Evolutionary conservation across 2,888 invertebrate genomes (phyloP), one percentile per base, ranked within the genome.

Genomic region (Agrotis segetum): DNA sequence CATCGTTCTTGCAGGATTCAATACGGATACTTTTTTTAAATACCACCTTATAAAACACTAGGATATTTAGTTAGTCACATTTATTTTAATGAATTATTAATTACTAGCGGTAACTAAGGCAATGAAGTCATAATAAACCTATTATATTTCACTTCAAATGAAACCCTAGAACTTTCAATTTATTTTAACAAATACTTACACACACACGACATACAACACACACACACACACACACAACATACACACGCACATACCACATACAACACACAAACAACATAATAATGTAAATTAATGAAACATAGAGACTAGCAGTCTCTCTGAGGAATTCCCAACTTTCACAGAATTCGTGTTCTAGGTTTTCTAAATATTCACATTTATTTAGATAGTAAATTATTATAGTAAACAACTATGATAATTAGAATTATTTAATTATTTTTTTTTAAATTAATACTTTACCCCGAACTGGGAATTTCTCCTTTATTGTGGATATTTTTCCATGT

Each of bases 81-180:
- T 56, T 34, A 34, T 19, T 19, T n/a, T n/a, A 11, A 24, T 24
- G 1, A 16, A 59, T 19, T 59, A 44, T 16, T 40, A 59, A 11
- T 44, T 44, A n/a, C 19, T 40, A 19, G 16, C 4, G 16, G 16
- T 44, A 17, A 21, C 11, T 60, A 46, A 60, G 44, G 21, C 59
- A 60, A 13, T 62, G n/a, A n/a, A n/a, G 16, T 24, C 44, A 5
- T 24, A 63, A 44, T 63, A 64, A 64, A n/a, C 24, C 14, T 16
- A 3, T 44, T 0, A 24, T 6, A 44, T 62, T 62, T 40, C 16
- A 24, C 19, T 53, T 55, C 55, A 24, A 2, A 40, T 24, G 11
- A 60, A 60, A 21, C 13, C 44, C 17, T 3, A 21, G 4, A 21
- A 47, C 3, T 61, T 16, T 53, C 29, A 29, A 59, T 64, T n/a